Evolutionary conservation across 2,797 vertebrate genomes (phyloP).

Genomic region (Crocodylus rhombifer): DNA sequence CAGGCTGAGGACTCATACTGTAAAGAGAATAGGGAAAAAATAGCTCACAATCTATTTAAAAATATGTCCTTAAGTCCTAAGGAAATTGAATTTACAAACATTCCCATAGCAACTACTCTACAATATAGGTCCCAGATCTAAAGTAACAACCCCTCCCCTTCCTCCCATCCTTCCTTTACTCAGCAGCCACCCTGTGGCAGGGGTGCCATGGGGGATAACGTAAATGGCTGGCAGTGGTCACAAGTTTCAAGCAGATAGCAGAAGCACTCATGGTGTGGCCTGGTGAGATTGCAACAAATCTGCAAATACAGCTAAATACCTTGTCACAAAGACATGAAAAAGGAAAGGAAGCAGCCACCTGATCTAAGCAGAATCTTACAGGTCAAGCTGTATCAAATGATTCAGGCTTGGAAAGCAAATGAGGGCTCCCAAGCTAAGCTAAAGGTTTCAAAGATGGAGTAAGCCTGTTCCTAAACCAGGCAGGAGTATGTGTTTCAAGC

Average conservation of each 20-base stretch:
- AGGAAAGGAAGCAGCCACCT: too few species aligned
- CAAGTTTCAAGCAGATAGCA: too few species aligned
- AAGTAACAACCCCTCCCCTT: not conserved
- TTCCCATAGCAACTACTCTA: not conserved
- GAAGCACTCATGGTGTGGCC: too few species aligned
- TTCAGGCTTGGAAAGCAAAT: too few species aligned
- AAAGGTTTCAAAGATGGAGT: not conserved
- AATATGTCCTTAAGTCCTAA: not conserved
- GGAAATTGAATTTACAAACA: conserved; percentile 1
- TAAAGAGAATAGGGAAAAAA: not conserved
- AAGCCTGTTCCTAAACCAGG: not conserved
- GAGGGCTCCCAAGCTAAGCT: not conserved
- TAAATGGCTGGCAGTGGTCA: too few species aligned
- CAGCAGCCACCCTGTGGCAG: too few species aligned
- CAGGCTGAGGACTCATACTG: not conserved
- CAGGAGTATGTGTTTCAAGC: not conserved
- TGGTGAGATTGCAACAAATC: too few species aligned
- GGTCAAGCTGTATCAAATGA: too few species aligned
- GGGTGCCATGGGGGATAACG: too few species aligned
- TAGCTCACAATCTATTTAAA: not conserved
- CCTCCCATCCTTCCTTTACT: not conserved
- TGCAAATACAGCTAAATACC: too few species aligned
- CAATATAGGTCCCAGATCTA: conserved; percentile 6
- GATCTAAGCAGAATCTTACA: too few species aligned
- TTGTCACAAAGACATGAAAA: too few species aligned